These are phyloP conservation scores for Tachina fera DNA, from an alignment of 2,888 invertebrate species.

Conservation along the genomic window DNA sequence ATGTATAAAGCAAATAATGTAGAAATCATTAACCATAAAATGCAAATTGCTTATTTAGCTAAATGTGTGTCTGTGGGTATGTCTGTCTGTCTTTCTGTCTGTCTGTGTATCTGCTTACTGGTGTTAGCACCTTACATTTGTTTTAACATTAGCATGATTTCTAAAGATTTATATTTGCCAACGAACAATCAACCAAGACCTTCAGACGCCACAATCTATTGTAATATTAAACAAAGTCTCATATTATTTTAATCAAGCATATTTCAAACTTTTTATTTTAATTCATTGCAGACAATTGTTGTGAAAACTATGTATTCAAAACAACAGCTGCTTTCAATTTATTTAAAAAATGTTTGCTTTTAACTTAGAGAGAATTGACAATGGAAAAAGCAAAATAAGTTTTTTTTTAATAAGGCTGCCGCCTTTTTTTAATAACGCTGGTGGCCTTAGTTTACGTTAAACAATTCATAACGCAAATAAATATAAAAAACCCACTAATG, in stretches of 20 bases:
- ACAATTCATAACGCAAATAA: not conserved
- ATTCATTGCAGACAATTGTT: not conserved
- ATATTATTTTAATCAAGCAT: not conserved
- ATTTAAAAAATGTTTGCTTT: constrained; percentile 38
- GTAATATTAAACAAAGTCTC: constrained; percentile 30
- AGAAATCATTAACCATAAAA: constrained; percentile 48
- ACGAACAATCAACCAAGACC: constrained; percentile 59
- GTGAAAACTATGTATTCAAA: constrained; percentile 7
- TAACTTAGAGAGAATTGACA: not conserved
- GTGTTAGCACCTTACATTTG: constrained; percentile 1
- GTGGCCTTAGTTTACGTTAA: not conserved
- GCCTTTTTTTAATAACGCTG: constrained; percentile 26
- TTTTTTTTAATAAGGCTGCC: constrained; percentile 44
- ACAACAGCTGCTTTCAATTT: constrained; percentile 63
- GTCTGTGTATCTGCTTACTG: not conserved
- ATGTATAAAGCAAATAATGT: not conserved
- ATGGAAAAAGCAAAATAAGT: not conserved
- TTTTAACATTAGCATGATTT: constrained; percentile 10
- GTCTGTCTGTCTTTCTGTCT: not conserved
- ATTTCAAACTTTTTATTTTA: constrained; percentile 15
- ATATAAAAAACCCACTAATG: constrained; percentile 53
- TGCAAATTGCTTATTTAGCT: constrained; percentile 15
- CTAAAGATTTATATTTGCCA: constrained; percentile 14
- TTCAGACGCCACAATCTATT: constrained; percentile 69
- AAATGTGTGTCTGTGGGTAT: not conserved